Conservation (phyloP, 2,113 vertebrate species). For the Melanerpes formicivorus region DNA sequence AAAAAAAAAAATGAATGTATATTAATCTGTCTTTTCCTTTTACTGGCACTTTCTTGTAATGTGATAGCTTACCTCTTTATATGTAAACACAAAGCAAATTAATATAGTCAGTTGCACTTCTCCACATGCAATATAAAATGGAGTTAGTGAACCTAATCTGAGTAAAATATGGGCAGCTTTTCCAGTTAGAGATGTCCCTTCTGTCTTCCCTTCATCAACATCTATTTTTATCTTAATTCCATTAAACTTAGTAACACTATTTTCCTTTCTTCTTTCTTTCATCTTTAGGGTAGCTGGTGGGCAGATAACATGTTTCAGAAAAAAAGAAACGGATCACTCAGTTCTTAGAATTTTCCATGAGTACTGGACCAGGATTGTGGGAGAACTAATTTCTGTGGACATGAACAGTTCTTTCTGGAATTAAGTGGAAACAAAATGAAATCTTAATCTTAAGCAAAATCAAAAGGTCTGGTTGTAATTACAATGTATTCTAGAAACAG, state of each 20-base stretch:
- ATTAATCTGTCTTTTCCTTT: background rate
- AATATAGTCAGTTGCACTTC: background rate
- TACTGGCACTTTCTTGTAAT: background rate
- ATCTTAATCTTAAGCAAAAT: background rate
- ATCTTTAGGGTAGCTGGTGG: rapidly evolving
- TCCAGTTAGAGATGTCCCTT: background rate
- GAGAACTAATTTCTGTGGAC: background rate
- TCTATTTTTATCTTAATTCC: background rate
- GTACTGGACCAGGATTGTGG: rapidly evolving
- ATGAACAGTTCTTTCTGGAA: background rate
- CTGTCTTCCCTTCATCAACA: background rate
- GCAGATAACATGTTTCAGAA: background rate
- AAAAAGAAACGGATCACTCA: background rate
- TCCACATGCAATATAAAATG: background rate
- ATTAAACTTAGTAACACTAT: background rate
- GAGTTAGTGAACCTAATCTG: background rate
- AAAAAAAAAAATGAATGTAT: background rate
- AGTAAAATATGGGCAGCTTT: background rate
- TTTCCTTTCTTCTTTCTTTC: background rate
- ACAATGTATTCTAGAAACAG: background rate
- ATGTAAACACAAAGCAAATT: background rate
- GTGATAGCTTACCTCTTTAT: background rate
- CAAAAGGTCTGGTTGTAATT: background rate
- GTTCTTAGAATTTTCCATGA: background rate
- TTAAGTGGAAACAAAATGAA: background rate